Conservation (phyloP, 2,113 vertebrate species). For the Gymnocephalus cernua region DNA sequence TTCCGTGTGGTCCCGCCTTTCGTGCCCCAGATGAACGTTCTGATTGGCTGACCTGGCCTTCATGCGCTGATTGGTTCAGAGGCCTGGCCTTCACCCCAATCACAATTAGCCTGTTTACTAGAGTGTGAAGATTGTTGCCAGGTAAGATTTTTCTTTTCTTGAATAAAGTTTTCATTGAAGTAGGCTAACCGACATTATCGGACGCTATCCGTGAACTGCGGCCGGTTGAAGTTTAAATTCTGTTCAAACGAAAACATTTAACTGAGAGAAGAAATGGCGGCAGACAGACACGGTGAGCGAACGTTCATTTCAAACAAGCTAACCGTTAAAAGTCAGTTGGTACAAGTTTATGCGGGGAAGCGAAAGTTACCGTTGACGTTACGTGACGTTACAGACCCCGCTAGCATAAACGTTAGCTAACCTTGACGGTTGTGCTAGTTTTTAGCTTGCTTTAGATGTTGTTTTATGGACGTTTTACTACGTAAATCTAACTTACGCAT, state of each 20-base stretch:
- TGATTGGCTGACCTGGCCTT: conserved; percentile 25
- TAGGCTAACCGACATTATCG: too few species aligned
- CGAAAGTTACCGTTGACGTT: neutral
- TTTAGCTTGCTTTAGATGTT: neutral
- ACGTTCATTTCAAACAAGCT: neutral
- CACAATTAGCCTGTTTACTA: neutral
- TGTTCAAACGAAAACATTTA: neutral
- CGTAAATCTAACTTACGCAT: neutral
- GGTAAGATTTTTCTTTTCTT: neutral
- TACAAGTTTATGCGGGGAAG: neutral
- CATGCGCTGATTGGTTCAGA: conserved; percentile 43
- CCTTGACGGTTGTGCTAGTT: neutral
- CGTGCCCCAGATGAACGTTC: rapidly evolving
- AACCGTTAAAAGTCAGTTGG: neutral
- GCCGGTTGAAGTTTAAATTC: neutral
- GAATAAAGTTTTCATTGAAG: neutral
- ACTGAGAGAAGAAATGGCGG: neutral
- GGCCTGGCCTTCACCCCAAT: neutral
- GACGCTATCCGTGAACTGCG: rapidly evolving
- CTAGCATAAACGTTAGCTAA: neutral
- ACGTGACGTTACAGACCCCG: neutral
- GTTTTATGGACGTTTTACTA: neutral
- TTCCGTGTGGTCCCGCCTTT: conserved; percentile 6
- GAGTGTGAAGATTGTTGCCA: neutral
- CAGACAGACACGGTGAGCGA: neutral